Conservation (phyloP, 2,113 vertebrate genomes). For the Caranx melampygus region DNA sequence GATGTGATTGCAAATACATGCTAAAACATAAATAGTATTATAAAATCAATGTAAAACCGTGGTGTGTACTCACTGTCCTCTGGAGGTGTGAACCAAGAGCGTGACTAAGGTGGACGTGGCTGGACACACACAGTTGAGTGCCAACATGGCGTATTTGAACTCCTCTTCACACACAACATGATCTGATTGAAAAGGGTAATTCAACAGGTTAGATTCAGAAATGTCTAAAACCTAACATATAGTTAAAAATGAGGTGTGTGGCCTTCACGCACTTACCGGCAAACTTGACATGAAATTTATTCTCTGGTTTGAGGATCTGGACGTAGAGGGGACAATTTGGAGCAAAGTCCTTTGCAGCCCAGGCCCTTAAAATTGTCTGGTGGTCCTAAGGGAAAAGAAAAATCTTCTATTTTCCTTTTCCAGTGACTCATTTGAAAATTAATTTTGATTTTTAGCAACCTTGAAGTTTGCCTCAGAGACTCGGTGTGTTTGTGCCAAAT, state of each 20-base stretch:
- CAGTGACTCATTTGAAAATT: conserved; percentile 23
- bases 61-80: conserved; percentile 95
- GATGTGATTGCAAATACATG: background rate
- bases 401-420: background rate
- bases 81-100: conserved; percentile 96
- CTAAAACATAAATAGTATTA: background rate
- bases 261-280: conserved; percentile 86
- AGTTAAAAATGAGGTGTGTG: background rate
- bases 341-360: conserved; percentile 99
- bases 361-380: conserved; percentile 96
- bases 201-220: background rate
- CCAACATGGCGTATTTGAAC: conserved; percentile 98
- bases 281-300: conserved; percentile 99
- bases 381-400: conserved; percentile 86
- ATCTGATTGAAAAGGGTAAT: conserved; percentile 81
- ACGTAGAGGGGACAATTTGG: conserved; percentile 98
- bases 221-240: background rate
- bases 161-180: conserved; percentile 99
- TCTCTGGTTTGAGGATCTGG: conserved; percentile 98
- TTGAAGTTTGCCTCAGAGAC: conserved; percentile 22
- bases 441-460: conserved; percentile 33
- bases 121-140: conserved; percentile 98
- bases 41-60: background rate
- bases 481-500: background rate
- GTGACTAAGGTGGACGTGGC: conserved; percentile 98